A percentile compares a stretch with the other conserved stretches of the same genome.
phyloP scores from a whole-genome alignment of 2,888 invertebrate species.

The Erebia ligea region DNA sequence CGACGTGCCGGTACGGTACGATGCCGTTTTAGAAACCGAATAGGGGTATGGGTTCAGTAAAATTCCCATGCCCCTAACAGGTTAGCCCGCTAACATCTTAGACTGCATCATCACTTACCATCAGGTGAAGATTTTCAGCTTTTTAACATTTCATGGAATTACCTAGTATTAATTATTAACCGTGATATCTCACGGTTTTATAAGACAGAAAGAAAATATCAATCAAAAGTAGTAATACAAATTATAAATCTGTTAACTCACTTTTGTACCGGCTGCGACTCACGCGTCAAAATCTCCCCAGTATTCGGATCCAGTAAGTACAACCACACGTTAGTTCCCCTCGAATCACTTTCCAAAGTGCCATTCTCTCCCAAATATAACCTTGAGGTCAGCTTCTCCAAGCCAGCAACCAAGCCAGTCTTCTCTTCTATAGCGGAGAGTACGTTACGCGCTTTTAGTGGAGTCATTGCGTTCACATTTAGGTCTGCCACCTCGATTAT shows the following conservation, averaged over 20 bases:
- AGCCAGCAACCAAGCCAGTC: slow-evolving; percentile 89
- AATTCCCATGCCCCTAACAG: too few relatives aligned
- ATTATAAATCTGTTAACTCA: neutral
- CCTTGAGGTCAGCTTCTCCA: slow-evolving; percentile 92
- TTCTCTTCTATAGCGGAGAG: slow-evolving; percentile 87
- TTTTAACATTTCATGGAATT: too few relatives aligned
- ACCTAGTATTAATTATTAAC: too few relatives aligned
- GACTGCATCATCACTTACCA: too few relatives aligned
- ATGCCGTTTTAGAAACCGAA: too few relatives aligned
- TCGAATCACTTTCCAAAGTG: slow-evolving; percentile 87
- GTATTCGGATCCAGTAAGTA: slow-evolving; percentile 91
- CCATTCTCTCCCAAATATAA: slow-evolving; percentile 89
- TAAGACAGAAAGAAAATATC: too few relatives aligned
- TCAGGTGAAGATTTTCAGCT: too few relatives aligned
- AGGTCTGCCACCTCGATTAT: slow-evolving; percentile 90
- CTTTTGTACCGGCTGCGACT: slow-evolving; percentile 85
- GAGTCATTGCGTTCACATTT: slow-evolving; percentile 86
- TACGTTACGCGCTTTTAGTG: slow-evolving; percentile 63
- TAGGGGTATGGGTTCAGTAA: too few relatives aligned
- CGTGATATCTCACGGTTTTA: too few relatives aligned
- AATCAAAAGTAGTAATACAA: neutral
- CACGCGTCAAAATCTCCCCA: slow-evolving; percentile 88
- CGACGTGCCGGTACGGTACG: too few relatives aligned
- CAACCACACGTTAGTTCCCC: slow-evolving; percentile 94
- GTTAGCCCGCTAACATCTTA: too few relatives aligned